A percentile compares a stretch with the other conserved stretches of the same genome.
These are phyloP conservation scores for Agapornis canus DNA, from an alignment of 2,797 vertebrate species.

Conservation along the genomic window DNA sequence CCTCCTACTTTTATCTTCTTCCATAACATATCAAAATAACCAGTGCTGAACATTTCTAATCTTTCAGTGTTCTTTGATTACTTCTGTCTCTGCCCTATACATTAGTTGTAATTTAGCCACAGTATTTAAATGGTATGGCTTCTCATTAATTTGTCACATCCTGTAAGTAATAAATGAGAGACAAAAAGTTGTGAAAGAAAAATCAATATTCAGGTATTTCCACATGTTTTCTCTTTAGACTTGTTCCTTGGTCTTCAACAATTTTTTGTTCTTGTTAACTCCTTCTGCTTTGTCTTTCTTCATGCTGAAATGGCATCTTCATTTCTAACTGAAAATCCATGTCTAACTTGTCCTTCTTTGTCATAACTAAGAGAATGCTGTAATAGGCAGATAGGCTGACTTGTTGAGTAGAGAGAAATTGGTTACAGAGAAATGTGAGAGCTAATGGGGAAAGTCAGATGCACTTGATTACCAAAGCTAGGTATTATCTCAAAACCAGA, in stretches of 20 bases:
- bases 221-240: background rate
- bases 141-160: background rate
- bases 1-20: background rate
- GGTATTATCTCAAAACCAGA: background rate
- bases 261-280: background rate
- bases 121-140: background rate
- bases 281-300: background rate
- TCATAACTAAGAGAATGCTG: background rate
- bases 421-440: background rate
- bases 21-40: background rate
- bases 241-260: background rate
- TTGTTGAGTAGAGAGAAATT: background rate
- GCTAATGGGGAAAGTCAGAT: background rate
- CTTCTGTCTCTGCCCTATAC: background rate
- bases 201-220: background rate
- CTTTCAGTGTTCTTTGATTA: background rate
- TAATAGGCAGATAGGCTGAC: background rate
- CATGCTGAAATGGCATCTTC: background rate
- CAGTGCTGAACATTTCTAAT: background rate
- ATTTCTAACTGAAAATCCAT: background rate
- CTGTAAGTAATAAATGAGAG: background rate
- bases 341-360: background rate
- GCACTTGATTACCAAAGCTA: background rate
- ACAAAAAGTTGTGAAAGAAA: background rate
- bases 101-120: background rate